Base-by-base conservation (phyloP, 2,888 invertebrate genomes). In the Gibbula magus region DNA sequence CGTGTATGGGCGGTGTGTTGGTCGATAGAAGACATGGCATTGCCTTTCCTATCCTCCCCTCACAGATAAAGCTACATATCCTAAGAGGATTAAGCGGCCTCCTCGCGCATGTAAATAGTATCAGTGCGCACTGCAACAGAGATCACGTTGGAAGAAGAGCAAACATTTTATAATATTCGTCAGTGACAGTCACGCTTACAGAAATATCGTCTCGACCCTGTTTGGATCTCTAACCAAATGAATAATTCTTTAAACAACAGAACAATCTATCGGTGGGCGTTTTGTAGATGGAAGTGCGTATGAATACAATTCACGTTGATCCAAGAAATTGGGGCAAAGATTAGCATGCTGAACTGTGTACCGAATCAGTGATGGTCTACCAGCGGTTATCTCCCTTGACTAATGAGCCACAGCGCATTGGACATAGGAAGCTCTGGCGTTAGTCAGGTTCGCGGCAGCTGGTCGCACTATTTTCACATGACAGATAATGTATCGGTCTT, bases 71-170 rank as follows among this genome's bases (percentile, higher is more conserved):
- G 88, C 85, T 86, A 86, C 84, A 84, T 85, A 88, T 88, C 84
- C 88, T 88, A 89, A 90, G 89, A 89, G 89, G 89, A 89, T 89
- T 90, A 89, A 87, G 82, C 86, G 80, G 85, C 87, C 85, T 83
- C 73, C 82, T 84, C 80, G 81, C 81, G 81, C 82, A 84, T 84
- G 84, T 84, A 84, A 84, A 84, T 84, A 84, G 35, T 75, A 25
- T 53, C 54, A 18, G 25, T 29, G 54, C 75, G 75, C 54, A 32
- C 25, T 22, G 32, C 25, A 53, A 75, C 54, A 54, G 25, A 75
- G 75, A 54, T 75, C 75, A 29, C 18, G 0, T 7, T 32, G 13
- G 5, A 20, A 35, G 16, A 32, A 54, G 18, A 29, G n/a, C 53
- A 8, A 75, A 75, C 54, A 75, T 54, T 75, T 53, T n/a, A 18